A percentile compares a stretch with the other conserved stretches of the same genome.
These are phyloP conservation scores for Petrocephalus microphthalmus DNA, from an alignment of 2,113 vertebrate species.

Conservation along the genomic window DNA sequence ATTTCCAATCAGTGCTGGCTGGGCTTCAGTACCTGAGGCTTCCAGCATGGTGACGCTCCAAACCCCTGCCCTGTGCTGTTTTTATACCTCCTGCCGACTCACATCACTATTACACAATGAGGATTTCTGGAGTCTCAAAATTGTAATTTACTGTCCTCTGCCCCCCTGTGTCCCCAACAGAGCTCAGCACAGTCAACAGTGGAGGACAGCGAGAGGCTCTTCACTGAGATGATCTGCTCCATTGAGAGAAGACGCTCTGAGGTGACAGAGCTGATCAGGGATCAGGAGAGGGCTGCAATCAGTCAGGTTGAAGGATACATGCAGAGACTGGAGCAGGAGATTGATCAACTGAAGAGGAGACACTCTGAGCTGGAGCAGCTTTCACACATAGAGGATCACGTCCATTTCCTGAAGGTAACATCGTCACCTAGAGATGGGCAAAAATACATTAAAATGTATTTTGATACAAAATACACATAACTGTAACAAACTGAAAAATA, in stretches of 20 bases:
- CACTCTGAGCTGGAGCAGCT: slow-evolving; percentile 28
- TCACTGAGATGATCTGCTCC: background rate
- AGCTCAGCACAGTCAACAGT: background rate
- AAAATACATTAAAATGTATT: background rate
- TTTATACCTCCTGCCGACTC: too few relatives aligned
- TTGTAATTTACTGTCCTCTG: background rate
- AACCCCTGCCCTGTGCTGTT: too few relatives aligned
- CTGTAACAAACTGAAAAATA: background rate
- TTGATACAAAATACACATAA: background rate
- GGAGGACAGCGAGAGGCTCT: background rate
- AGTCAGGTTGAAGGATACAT: background rate
- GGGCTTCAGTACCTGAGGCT: too few relatives aligned
- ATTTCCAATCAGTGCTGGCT: background rate
- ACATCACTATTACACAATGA: too few relatives aligned
- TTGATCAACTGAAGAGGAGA: slow-evolving; percentile 22
- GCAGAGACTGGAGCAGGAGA: slow-evolving; percentile 15
- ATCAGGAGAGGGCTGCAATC: background rate
- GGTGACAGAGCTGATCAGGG: background rate
- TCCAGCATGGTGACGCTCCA: too few relatives aligned
- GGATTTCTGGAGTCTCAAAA: too few relatives aligned
- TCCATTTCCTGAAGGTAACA: slow-evolving; percentile 34
- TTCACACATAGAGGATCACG: slow-evolving; percentile 19
- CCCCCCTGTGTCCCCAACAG: background rate
- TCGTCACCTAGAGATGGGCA: background rate
- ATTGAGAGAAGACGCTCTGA: background rate